Evolutionary conservation across 2,797 vertebrate species (phyloP).

Genomic region (Enteromius unitaeniatus): DNA sequence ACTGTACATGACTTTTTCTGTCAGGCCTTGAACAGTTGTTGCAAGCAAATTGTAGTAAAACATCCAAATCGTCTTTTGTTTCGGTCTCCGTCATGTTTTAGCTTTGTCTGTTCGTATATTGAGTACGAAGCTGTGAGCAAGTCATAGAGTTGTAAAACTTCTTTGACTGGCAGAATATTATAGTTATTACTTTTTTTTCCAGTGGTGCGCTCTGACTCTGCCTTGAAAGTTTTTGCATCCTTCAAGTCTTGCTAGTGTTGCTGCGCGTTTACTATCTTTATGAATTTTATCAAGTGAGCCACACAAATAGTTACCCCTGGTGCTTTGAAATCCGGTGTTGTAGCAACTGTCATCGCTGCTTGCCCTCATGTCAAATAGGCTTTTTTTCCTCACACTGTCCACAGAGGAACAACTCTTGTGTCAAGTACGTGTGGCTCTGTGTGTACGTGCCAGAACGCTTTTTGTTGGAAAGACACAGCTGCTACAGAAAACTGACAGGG

Average conservation of each 20-base stretch:
- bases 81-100: background rate
- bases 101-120: background rate
- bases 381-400: conserved; percentile 33
- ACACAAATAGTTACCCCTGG: conserved; percentile 20
- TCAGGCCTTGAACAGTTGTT: background rate
- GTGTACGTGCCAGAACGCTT: background rate
- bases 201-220: background rate
- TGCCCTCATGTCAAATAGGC: conserved; percentile 44
- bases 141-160: conserved; percentile 15
- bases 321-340: conserved; percentile 45
- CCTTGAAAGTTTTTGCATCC: conserved; percentile 21
- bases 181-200: conserved; percentile 1
- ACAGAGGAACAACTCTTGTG: conserved; percentile 25
- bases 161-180: background rate
- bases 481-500: conserved; percentile 43
- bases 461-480: conserved; percentile 33
- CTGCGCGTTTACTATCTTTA: background rate
- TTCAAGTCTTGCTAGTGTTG: background rate
- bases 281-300: conserved; percentile 8
- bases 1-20: background rate
- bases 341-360: conserved; percentile 41
- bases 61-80: background rate
- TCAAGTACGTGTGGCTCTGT: conserved; percentile 28
- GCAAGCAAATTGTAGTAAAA: background rate
- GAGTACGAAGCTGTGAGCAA: background rate